phyloP scores from a whole-genome alignment of 2,797 vertebrate species.

The Melanotaenia boesemani region DNA sequence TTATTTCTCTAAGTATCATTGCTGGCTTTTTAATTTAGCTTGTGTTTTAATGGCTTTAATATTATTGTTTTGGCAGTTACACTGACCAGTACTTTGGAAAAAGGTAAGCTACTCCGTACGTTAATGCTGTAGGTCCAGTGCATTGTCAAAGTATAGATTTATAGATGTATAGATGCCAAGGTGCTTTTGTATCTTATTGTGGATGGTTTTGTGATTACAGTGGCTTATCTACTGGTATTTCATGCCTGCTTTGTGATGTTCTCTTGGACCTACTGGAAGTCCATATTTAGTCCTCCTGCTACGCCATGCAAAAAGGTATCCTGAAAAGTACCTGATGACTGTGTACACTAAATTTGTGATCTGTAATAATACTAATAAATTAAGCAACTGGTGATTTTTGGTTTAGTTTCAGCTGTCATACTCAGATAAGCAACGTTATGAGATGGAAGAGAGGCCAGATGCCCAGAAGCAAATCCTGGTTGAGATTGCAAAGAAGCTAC shows the following conservation, averaged over 20 bases:
- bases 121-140: neutral
- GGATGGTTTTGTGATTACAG: slow-evolving; percentile 76
- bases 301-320: slow-evolving; percentile 94
- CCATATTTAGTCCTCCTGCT: slow-evolving; percentile 93
- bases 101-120: slow-evolving; percentile 82
- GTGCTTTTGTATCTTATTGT: neutral
- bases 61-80: slow-evolving; percentile 87
- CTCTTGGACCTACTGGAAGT: slow-evolving; percentile 98
- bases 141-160: neutral
- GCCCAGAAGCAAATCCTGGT: slow-evolving; percentile 93
- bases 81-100: slow-evolving; percentile 90
- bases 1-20: neutral
- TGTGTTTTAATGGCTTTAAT: neutral
- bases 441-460: slow-evolving; percentile 93
- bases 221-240: slow-evolving; percentile 91
- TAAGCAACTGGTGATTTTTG: slow-evolving; percentile 3
- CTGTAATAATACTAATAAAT: too few relatives aligned
- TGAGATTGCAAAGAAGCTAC: slow-evolving; percentile 92
- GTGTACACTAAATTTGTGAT: neutral
- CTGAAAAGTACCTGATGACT: too few relatives aligned
- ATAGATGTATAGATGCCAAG: too few relatives aligned
- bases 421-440: slow-evolving; percentile 93
- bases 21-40: fast-evolving
- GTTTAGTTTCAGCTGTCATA: slow-evolving; percentile 94
- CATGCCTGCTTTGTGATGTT: slow-evolving; percentile 97